Conservation (phyloP, 2,113 vertebrate species). For the Podarcis raffonei region DNA sequence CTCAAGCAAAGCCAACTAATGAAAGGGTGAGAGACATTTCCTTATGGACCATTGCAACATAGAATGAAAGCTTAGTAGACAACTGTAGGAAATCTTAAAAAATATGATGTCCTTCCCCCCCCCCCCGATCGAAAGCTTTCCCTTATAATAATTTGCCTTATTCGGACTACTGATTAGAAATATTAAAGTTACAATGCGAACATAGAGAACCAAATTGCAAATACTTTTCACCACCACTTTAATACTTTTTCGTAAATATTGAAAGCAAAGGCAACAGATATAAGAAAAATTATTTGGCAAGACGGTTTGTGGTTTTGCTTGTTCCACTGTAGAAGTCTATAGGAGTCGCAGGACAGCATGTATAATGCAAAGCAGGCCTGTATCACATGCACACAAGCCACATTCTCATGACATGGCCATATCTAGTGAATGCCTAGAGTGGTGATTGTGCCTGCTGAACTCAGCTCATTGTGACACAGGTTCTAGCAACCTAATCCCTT, state of each 20-base stretch:
- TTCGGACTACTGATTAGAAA: conserved; percentile 48
- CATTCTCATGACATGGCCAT: background rate
- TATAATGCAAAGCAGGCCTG: background rate
- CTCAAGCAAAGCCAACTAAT: conserved; percentile 19
- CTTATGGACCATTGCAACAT: background rate
- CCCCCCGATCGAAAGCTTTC: conserved; percentile 30
- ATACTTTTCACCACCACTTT: background rate
- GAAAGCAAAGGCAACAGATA: background rate
- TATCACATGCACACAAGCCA: background rate
- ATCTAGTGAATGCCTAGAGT: background rate
- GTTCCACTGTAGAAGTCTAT: background rate
- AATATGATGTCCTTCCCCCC: conserved; percentile 36
- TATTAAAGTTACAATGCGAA: conserved; percentile 36
- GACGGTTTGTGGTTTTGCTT: background rate
- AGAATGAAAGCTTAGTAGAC: conserved; percentile 45
- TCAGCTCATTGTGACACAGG: too few relatives aligned
- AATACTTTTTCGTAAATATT: background rate
- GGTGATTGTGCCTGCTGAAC: too few relatives aligned
- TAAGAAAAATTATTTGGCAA: background rate
- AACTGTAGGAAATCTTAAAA: conserved; percentile 35
- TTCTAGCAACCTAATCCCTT: too few relatives aligned
- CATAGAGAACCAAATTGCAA: background rate
- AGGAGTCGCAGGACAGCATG: background rate
- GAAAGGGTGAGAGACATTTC: conserved; percentile 39
- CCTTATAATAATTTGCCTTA: conserved; percentile 45